Percentiles rank a stretch among this genome's conserved stretches.
Conservation (phyloP, 2,797 vertebrate species). For the Dendrocincla tyrannina region DNA sequence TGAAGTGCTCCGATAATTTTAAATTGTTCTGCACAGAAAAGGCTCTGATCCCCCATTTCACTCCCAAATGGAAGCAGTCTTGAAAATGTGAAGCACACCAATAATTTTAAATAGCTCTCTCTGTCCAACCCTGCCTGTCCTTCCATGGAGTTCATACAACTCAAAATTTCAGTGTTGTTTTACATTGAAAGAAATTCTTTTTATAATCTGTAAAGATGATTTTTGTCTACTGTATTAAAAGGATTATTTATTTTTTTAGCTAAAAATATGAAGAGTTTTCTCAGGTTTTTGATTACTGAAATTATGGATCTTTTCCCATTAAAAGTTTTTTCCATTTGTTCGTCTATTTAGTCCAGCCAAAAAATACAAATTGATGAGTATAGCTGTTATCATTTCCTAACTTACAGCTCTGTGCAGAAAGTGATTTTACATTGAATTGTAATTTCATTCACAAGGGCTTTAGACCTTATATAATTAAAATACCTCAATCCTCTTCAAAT, state of each 20-base stretch:
- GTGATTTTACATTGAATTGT: slow-evolving; percentile 69
- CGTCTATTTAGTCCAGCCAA: slow-evolving; percentile 18
- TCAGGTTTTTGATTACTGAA: not conserved
- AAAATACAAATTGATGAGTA: slow-evolving; percentile 68
- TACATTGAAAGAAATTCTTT: not conserved
- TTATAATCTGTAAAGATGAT: not conserved
- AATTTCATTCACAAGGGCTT: slow-evolving; percentile 74
- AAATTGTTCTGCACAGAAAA: slow-evolving; percentile 56
- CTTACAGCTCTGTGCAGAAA: slow-evolving; percentile 67
- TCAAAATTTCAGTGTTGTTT: not conserved
- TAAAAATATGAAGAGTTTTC: not conserved
- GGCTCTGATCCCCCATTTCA: not conserved
- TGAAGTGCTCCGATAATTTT: slow-evolving; percentile 67
- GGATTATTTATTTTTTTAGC: not conserved
- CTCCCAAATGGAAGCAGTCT: slow-evolving; percentile 64
- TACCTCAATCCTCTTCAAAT: slow-evolving; percentile 81
- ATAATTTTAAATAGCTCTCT: slow-evolving; percentile 20
- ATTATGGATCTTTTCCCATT: not conserved
- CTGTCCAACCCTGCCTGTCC: not conserved
- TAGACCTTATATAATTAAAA: slow-evolving; percentile 81
- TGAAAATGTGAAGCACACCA: slow-evolving; percentile 28
- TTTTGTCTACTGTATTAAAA: not conserved
- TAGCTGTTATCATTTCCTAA: slow-evolving; percentile 66
- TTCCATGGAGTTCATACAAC: not conserved
- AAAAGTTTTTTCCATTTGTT: slow-evolving; percentile 9